phyloP scores from a whole-genome alignment of 2,113 vertebrate species.

The Hydrolagus affinis region DNA sequence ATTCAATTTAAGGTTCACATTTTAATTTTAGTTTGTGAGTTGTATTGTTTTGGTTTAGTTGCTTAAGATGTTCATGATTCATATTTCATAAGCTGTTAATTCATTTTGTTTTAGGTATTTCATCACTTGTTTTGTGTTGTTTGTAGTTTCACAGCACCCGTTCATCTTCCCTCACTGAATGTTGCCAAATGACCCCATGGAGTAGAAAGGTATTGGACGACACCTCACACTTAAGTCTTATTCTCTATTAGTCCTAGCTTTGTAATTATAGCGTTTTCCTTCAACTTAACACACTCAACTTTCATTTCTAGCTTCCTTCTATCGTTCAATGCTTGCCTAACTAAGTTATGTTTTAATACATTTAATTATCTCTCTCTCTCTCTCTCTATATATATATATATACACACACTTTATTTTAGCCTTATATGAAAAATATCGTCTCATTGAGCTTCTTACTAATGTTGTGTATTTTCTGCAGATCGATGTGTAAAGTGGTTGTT shows the following conservation, averaged over 20 bases:
- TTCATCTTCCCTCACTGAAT: slow-evolving; percentile 86
- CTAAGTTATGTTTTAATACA: background rate
- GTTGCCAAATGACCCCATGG: slow-evolving; percentile 94
- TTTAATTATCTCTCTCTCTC: no score
- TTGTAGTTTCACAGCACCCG: slow-evolving; percentile 85
- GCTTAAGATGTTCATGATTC: slow-evolving; percentile 38
- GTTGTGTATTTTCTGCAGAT: no score
- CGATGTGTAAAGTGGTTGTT: no score
- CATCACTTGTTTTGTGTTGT: slow-evolving; percentile 59
- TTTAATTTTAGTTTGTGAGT: background rate
- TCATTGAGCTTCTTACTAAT: no score
- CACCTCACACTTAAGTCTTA: background rate
- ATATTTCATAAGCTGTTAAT: slow-evolving; percentile 46
- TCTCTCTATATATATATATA: no score
- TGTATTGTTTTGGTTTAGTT: slow-evolving; percentile 31
- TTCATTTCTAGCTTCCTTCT: background rate
- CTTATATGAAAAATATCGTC: background rate
- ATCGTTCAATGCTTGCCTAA: background rate
- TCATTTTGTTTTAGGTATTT: slow-evolving; percentile 39
- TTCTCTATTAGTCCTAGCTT: background rate
- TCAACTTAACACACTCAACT: background rate
- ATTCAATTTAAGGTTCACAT: no score
- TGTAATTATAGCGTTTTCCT: background rate
- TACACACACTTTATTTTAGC: background rate
- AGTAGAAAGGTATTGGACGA: slow-evolving; percentile 91